A percentile compares a stretch with the other conserved stretches of the same genome.
These are phyloP conservation scores for Musca vetustissima DNA, from an alignment of 1,140 invertebrate species.

Conservation along the genomic window DNA sequence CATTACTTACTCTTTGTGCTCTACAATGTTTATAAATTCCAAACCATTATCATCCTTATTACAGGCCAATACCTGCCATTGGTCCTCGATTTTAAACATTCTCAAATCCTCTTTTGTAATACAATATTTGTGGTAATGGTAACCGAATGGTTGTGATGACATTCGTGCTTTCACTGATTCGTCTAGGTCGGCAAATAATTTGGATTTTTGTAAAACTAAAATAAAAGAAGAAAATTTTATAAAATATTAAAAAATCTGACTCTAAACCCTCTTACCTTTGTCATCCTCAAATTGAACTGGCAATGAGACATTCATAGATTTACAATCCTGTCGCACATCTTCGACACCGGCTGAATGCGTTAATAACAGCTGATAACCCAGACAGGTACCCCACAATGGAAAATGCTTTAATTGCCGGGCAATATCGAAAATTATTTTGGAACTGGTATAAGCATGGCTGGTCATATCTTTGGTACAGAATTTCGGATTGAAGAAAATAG, in stretches of 20 bases:
- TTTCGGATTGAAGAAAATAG: conserved; percentile 61
- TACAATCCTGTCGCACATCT: conserved; percentile 37
- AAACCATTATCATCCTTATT: conserved; percentile 66
- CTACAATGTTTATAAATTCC: conserved; percentile 68
- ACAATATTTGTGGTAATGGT: conserved; percentile 76
- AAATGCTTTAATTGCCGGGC: conserved; percentile 70
- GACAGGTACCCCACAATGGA: conserved; percentile 84
- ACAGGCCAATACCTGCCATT: conserved; percentile 70
- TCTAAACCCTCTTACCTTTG: background rate
- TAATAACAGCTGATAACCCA: conserved; percentile 82
- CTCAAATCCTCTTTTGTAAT: conserved; percentile 66
- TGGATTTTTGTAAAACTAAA: conserved; percentile 56
- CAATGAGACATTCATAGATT: conserved; percentile 26
- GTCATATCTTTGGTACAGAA: conserved; percentile 60
- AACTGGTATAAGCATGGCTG: conserved; percentile 58
- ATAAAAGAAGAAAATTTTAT: background rate
- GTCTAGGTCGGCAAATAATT: conserved; percentile 61
- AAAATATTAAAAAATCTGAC: too few species aligned
- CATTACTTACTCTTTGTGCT: conserved; percentile 57
- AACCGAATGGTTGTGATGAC: conserved; percentile 64
- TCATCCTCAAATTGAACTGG: conserved; percentile 29
- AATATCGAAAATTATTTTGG: conserved; percentile 67
- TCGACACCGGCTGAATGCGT: conserved; percentile 63
- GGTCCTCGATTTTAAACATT: conserved; percentile 58
- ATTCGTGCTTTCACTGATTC: conserved; percentile 62